These are phyloP conservation scores for Psittacula cyanocephala DNA, from an alignment of 2,113 vertebrate genomes.

Conservation along the genomic window DNA sequence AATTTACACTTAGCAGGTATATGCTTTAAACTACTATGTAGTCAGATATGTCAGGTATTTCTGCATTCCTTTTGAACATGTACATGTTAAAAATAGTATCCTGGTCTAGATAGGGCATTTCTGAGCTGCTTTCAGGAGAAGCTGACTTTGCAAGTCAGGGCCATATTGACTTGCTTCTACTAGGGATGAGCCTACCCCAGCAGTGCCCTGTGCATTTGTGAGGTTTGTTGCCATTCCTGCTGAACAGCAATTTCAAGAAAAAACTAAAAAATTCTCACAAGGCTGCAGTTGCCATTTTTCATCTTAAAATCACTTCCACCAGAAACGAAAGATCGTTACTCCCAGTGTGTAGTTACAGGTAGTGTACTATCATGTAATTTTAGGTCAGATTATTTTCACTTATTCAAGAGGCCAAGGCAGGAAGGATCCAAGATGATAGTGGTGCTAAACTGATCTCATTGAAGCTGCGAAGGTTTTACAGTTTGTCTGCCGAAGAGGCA, in stretches of 20 bases:
- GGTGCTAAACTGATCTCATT: not conserved
- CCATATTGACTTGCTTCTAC: not conserved
- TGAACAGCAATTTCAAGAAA: not conserved
- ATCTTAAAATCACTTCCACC: not conserved
- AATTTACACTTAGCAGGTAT: not conserved
- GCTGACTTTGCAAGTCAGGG: not conserved
- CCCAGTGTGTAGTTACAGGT: not conserved
- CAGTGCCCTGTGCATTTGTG: fast-evolving
- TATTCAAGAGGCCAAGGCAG: not conserved
- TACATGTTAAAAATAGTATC: not conserved
- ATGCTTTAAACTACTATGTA: not conserved
- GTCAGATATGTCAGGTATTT: not conserved
- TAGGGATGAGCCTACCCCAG: not conserved
- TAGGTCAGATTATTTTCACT: not conserved
- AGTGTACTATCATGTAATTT: not conserved
- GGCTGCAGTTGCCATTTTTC: not conserved
- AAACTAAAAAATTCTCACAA: not conserved
- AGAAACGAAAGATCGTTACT: not conserved
- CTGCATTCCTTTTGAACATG: not conserved
- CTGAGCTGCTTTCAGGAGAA: not conserved
- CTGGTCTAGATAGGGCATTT: not conserved
- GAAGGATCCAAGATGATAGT: not conserved
- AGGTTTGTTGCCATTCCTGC: not conserved
- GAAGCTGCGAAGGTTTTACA: not conserved
- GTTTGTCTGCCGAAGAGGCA: not conserved